phyloP scores from a whole-genome alignment of 2,113 vertebrate genomes.

The Poeciliopsis retropinna region DNA sequence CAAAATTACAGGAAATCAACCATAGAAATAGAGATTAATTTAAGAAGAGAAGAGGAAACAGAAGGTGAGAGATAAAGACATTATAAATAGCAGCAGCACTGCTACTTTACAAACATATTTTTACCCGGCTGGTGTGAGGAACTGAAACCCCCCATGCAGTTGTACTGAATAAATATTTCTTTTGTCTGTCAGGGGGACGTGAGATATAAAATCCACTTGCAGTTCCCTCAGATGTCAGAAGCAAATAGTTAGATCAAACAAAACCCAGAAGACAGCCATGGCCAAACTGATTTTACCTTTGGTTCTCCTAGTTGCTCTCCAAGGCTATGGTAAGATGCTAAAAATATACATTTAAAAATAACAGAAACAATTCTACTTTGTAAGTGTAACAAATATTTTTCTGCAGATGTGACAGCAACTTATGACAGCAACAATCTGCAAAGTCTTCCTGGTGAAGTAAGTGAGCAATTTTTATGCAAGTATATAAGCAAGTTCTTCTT shows the following conservation, averaged over 20 bases:
- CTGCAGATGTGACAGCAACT: conserved; percentile 50
- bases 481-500: too few species aligned
- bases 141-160: conserved; percentile 30
- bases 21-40: not conserved
- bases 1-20: too few species aligned
- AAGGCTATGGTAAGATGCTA: conserved; percentile 59
- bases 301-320: conserved; percentile 53
- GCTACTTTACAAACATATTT: not conserved
- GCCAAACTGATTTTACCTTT: conserved; percentile 42
- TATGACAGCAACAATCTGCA: conserved; percentile 17
- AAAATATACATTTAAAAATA: not conserved
- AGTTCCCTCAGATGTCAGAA: conserved; percentile 12
- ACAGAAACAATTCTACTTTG: too few species aligned
- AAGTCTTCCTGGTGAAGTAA: conserved; percentile 35
- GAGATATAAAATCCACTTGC: conserved; percentile 37
- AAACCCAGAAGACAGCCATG: conserved; percentile 42
- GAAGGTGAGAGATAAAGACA: not conserved
- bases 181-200: not conserved
- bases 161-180: not conserved
- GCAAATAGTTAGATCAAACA: not conserved
- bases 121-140: conserved; percentile 27
- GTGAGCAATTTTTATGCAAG: conserved; percentile 2
- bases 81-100: not conserved
- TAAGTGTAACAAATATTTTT: not conserved
- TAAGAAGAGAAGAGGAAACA: not conserved